Evolutionary conservation across 2,797 vertebrate genomes (phyloP), one percentile per base, ranked within the genome.

Genomic region (Thaleichthys pacificus): DNA sequence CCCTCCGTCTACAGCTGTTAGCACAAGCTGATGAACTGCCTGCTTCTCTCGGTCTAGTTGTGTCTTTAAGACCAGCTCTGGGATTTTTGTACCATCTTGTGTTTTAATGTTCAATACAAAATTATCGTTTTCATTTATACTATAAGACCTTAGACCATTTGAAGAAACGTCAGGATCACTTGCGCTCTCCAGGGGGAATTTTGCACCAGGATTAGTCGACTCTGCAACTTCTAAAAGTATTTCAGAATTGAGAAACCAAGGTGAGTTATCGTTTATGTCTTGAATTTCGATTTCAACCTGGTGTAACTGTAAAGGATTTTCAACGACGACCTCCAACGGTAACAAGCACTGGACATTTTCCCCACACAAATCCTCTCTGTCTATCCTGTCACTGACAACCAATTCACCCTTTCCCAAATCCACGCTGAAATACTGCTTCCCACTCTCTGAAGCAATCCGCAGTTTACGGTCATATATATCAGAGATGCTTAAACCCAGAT

Each of bases 1-100:
- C 1, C 85, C 84, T 30, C 87, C 87, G 61, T 92, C 90, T 0
- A 58, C 69, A 56, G 89, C 91, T 21, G 80, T 88, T 63, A 91
- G 74, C 3, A 77, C 56, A 2, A 92, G 81, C 0, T 74, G 66
- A 66, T 91, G 82, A 60, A 66, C 61, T 0, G 82, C 74, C n/a
- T 70, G 66, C 60, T 71, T 82, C 64, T 91, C 90, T 1, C 84
- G 63, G 66, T 91, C 90, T 66, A 91, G 76, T 14, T 22, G 47
- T 24, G 78, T 77, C 17, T 86, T 80, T 64, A 91, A 42, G 28
- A 91, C 78, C 2, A 89, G 66, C 49, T 91, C 87, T 0, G 85
- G 83, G 56, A 79, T 70, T 75, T 78, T 79, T 1, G 14, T 74
- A 0, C 84, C 84, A 8, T 79, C 63, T 0, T 56, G 65, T 0